These are phyloP conservation scores for Caenorhabditis panamensis DNA, from an alignment of 2,888 invertebrate genomes.

Conservation along the genomic window DNA sequence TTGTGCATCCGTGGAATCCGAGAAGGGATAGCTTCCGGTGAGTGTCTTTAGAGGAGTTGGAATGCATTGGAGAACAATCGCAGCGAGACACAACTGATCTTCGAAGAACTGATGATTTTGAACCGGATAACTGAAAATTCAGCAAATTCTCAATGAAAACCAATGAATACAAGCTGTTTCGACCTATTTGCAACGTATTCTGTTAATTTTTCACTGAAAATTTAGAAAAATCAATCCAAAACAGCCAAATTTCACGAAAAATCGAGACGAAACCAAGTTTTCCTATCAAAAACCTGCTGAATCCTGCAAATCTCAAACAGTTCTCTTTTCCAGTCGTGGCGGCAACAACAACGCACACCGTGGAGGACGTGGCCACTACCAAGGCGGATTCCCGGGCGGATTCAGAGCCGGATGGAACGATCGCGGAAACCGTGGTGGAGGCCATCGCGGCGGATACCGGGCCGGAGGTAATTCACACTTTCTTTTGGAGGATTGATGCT, in stretches of 20 bases:
- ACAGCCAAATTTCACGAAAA: too few species aligned
- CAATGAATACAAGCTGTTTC: too few species aligned
- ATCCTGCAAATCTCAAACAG: too few species aligned
- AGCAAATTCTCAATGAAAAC: background rate
- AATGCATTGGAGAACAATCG: background rate
- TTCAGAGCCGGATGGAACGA: conserved; percentile 25
- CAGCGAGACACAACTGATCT: background rate
- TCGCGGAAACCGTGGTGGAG: conserved; percentile 18
- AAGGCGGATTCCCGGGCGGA: conserved; percentile 36
- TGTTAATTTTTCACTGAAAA: background rate
- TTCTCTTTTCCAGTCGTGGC: too few species aligned
- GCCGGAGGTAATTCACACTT: conserved; percentile 5
- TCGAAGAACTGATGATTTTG: background rate
- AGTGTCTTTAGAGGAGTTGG: background rate
- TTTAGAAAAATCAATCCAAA: too few species aligned
- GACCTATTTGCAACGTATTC: background rate
- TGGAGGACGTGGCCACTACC: conserved; percentile 11
- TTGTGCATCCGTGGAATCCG: conserved; percentile 55
- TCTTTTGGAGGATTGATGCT: too few species aligned
- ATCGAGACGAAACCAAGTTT: too few species aligned
- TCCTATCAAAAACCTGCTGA: too few species aligned
- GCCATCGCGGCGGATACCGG: conserved; percentile 6
- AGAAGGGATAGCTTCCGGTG: conserved; percentile 29
- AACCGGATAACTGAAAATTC: background rate
- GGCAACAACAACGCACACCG: too few species aligned